Evolutionary conservation across 2,888 invertebrate genomes (phyloP), one percentile per base, ranked within the genome.

Genomic region (Cerastis leucographa): DNA sequence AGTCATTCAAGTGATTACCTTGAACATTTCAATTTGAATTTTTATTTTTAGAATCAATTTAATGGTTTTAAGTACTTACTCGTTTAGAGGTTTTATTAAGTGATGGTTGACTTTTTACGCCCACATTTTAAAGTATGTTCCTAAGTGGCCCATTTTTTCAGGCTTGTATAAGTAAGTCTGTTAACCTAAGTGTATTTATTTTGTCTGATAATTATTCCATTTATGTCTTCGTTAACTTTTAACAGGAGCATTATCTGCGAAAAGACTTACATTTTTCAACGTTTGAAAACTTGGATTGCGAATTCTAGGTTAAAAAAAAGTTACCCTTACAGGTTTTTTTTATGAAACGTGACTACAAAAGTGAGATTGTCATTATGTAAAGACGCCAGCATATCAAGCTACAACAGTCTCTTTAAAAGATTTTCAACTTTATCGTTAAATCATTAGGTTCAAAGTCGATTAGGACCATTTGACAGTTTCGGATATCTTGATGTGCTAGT

Each of bases 1-100:
- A 83, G 71, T 78, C 83, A 78, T 83, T 83, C 78, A 59, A 78
- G 42, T 82, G 68, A 77, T 72, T 72, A 72, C 56, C 56, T 81
- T 67, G 40, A 78, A 81, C 73, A 71, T 83, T 81, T 68, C 83
- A 83, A 78, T 78, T 83, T 49, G 56, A 67, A 40, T 35, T 67
- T 73, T 64, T 71, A 68, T 81, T 66, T 65, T 17, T 35, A 67
- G 66, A 78, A 62, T 74, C 35, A 51, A 66, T 62, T 70, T 70
- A 54, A 71, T 68, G 62, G 71, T 17, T 40, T 68, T 29, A 44
- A 54, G 56, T 46, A 40, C 19, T 4, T 17, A 29, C 22, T 40
- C 14, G 19, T 67, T 75, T 25, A 29, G 17, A n/a, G 59, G 49
- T 51, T 42, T n/a, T n/a, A 64, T 42, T 64, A n/a, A 42, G 64